A percentile compares a stretch with the other conserved stretches of the same genome.
Evolutionary conservation across 2,113 vertebrate species (phyloP).

Genomic region (Aegotheles bennettii): DNA sequence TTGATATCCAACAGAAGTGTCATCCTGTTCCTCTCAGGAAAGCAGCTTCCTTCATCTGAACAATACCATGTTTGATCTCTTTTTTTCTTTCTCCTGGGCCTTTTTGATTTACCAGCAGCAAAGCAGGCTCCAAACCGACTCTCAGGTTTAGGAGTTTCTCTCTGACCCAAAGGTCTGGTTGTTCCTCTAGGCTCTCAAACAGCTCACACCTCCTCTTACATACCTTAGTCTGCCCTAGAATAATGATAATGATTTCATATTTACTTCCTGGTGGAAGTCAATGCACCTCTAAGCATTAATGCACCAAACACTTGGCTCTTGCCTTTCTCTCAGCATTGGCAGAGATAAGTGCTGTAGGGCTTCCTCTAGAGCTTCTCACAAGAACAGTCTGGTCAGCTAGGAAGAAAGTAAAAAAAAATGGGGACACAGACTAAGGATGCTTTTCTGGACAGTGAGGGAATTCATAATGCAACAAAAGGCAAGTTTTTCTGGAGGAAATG

Average conservation of each 20-base stretch:
- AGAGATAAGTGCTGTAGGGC: not conserved
- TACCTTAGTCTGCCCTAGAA: not conserved
- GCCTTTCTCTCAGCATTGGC: not conserved
- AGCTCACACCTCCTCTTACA: not conserved
- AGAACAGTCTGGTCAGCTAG: not conserved
- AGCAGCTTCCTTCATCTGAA: not conserved
- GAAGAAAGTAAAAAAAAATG: not conserved
- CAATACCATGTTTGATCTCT: not conserved
- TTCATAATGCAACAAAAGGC: not conserved
- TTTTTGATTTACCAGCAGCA: not conserved
- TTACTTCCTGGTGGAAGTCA: not conserved
- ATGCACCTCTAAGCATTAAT: not conserved
- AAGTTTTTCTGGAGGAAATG: not conserved
- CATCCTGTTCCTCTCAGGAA: not conserved
- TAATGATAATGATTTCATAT: not conserved
- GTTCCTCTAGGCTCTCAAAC: not conserved
- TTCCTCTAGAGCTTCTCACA: not conserved
- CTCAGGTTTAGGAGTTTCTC: not conserved
- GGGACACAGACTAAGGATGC: not conserved
- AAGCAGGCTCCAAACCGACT: not conserved
- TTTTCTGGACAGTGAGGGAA: not conserved
- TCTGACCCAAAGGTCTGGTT: not conserved
- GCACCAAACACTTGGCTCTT: not conserved
- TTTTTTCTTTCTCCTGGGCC: not conserved
- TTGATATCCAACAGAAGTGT: not conserved